These are phyloP conservation scores for Leptinotarsa defecta DNA, from an alignment of 1,140 invertebrate genomes.

Conservation along the genomic window DNA sequence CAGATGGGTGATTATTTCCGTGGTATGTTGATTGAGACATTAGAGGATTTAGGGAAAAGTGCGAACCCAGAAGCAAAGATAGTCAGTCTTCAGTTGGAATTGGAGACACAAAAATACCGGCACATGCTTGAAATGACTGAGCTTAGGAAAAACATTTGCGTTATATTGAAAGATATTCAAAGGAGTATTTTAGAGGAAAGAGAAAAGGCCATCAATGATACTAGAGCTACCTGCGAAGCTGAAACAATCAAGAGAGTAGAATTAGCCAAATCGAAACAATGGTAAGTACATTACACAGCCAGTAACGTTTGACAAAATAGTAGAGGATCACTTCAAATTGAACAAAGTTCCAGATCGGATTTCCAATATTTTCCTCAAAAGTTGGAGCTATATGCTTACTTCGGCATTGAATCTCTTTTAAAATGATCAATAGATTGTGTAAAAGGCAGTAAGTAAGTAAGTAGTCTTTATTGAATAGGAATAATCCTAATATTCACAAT, in stretches of 20 bases:
- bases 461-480: too few relatives aligned
- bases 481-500: too few relatives aligned
- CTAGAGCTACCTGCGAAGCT: conserved; percentile 64
- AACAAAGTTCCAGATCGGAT: too few relatives aligned
- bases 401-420: too few relatives aligned
- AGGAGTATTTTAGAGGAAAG: conserved; percentile 70
- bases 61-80: conserved; percentile 62
- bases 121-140: conserved; percentile 68
- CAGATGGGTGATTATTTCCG: conserved; percentile 63
- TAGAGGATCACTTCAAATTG: too few relatives aligned
- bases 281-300: conserved; percentile 57
- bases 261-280: conserved; percentile 81
- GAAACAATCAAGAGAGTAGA: conserved; percentile 71
- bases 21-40: conserved; percentile 63
- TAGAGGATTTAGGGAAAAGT: conserved; percentile 59
- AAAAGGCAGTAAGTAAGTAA: too few relatives aligned
- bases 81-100: conserved; percentile 64
- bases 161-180: conserved; percentile 68
- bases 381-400: too few relatives aligned
- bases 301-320: too few relatives aligned
- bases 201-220: conserved; percentile 63
- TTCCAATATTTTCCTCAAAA: too few relatives aligned
- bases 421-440: too few relatives aligned
- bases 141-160: conserved; percentile 65
- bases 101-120: conserved; percentile 68